Evolutionary conservation across 2,888 invertebrate genomes (phyloP), one percentile per base, ranked within the genome.

Genomic region (Andrena fulva): DNA sequence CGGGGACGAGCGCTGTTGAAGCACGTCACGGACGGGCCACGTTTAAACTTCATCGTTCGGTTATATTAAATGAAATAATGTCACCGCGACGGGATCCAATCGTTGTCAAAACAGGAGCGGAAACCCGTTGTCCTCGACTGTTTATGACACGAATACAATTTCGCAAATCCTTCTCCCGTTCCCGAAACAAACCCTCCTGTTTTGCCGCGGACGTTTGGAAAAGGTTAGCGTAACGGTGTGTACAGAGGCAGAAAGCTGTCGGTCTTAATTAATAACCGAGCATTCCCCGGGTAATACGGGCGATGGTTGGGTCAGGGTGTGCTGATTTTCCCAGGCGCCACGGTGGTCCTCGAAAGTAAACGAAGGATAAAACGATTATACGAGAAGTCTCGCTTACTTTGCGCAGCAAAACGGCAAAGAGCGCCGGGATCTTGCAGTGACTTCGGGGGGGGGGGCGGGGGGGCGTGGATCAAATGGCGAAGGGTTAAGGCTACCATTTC

Each of bases 361-460:
- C 85, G 80, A 86, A 87, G 90, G 90, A 91, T 92, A 90, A 92
- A 93, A 92, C 91, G 92, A 92, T 92, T 91, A 91, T 87, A 83
- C 83, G 91, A 91, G 89, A 92, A 92, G 91, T 91, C 90, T 91
- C 90, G 89, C 88, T 90, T 87, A 90, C 88, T 88, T 89, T 84
- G 87, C 81, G 80, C 77, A 62, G 20, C 60, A 27, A 59, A 10
- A 54, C 67, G 62, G 71, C 59, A 70, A 71, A 81, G 73, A 81
- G 76, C 79, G 52, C 68, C 48, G 56, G 76, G 63, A 71, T 54
- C 12, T 63, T 35, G 56, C 29, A 71, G 52, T 33, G 48, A 69
- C 62, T 69, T 69, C 48, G 16, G 16, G 54, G 70, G 54, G 68
- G 69, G 80, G 82, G 72, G 81, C 66, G 54, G 70, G 54, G 68